Evolutionary conservation across 2,113 vertebrate species (phyloP).

Genomic region (Perccottus glenii): DNA sequence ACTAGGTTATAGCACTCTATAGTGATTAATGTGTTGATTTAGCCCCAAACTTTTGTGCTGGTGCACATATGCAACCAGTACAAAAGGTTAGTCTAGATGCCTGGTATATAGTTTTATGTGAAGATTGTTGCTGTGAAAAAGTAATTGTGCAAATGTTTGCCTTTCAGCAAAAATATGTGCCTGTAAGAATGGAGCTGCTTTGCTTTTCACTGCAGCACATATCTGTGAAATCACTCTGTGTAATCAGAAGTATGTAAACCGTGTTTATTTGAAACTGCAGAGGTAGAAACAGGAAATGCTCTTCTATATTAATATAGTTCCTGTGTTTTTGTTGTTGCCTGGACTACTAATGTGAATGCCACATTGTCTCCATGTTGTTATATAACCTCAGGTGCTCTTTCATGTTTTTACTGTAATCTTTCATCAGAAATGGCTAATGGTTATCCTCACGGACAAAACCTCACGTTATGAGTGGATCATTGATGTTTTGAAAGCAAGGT

Average conservation of each 20-base stretch:
- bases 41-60: no score
- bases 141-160: neutral
- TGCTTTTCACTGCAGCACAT: neutral
- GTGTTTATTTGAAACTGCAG: neutral
- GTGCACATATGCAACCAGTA: no score
- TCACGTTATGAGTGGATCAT: conserved; percentile 7
- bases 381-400: conserved; percentile 1
- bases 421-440: conserved; percentile 28
- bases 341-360: conserved; percentile 18
- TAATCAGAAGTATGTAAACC: neutral
- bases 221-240: neutral
- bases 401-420: conserved; percentile 38
- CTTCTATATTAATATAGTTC: conserved; percentile 7
- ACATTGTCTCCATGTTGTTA: conserved; percentile 19
- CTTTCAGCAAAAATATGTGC: neutral
- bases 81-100: no score
- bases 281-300: neutral
- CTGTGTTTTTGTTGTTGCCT: neutral
- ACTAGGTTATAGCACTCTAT: no score
- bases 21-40: no score
- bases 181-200: neutral
- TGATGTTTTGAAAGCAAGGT: conserved; percentile 28
- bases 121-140: neutral
- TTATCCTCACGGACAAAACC: conserved; percentile 24
- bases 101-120: neutral